phyloP scores from a whole-genome alignment of 2,113 vertebrate species.

The Etia nguti region DNA sequence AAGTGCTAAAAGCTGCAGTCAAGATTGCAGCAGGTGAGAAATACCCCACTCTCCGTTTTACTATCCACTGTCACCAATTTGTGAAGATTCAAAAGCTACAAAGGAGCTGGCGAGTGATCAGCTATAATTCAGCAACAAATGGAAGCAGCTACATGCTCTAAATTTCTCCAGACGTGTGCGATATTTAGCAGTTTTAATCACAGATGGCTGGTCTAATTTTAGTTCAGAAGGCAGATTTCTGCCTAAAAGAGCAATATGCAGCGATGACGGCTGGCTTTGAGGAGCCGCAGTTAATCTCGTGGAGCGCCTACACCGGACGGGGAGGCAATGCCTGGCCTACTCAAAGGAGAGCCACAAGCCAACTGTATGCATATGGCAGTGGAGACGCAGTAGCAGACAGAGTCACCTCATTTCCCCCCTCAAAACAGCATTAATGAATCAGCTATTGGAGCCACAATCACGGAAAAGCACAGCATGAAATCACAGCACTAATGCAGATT shows the following conservation, averaged over 20 bases:
- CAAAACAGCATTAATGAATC: conserved; percentile 43
- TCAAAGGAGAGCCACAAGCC: conserved; percentile 17
- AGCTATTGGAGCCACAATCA: conserved; percentile 28
- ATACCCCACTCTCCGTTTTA: conserved; percentile 35
- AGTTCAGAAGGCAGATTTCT: conserved; percentile 56
- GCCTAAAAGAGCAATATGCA: conserved; percentile 32
- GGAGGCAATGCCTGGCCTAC: conserved; percentile 24
- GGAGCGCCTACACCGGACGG: conserved; percentile 25
- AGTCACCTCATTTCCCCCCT: neutral
- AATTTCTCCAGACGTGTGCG: conserved; percentile 16
- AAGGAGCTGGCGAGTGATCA: neutral
- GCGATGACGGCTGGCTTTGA: conserved; percentile 24
- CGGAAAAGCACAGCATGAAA: conserved; percentile 24
- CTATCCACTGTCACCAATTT: conserved; percentile 20
- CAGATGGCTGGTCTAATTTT: conserved; percentile 66
- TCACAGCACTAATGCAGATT: conserved; percentile 18
- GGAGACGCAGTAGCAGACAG: neutral
- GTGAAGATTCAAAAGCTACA: neutral
- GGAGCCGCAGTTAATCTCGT: conserved; percentile 46
- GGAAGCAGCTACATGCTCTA: conserved; percentile 1
- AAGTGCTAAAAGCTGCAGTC: conserved; percentile 52
- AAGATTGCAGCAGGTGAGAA: conserved; percentile 56
- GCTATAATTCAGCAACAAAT: conserved; percentile 12
- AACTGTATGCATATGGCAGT: conserved; percentile 41
- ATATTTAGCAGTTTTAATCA: conserved; percentile 64